Evolutionary conservation across 1,140 invertebrate genomes (phyloP), one percentile per base, ranked within the genome.

Genomic region (Venturia canescens): DNA sequence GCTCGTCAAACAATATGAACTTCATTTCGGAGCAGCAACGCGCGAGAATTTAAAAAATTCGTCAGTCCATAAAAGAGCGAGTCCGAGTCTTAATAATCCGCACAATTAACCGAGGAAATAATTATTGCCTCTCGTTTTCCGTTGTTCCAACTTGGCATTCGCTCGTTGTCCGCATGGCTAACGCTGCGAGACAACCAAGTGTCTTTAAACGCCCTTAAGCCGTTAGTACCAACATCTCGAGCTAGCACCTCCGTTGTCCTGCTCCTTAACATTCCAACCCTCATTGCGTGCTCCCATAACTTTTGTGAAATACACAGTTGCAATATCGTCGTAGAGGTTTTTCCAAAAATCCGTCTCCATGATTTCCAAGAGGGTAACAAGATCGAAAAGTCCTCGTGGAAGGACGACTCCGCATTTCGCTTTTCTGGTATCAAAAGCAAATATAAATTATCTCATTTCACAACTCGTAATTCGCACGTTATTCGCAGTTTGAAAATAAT

Each of bases 91-190:
- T 44, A 44, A 48, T 71, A 67, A 84, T 27, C 38, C 78, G 82
- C 79, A 82, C 82, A 89, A 88, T 89, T 88, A 89, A 87, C 86
- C 83, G 50, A 76, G 74, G 66, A 85, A 88, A 89, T 88, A 88
- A 89, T 88, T 89, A 84, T 87, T 84, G 75, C 44, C 69, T 78
- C 85, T 74, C 31, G 29, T 75, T 69, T 71, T 23, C 71, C 44
- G 57, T 31, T 78, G 16, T 38, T 69, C 18, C 50, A 38, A 26
- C 21, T 79, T 16, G 44, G 50, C 74, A 76, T 27, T 67, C n/a
- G n/a, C n/a, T 48, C 31, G 29, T 60, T 34, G 18, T 27, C 27
- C 31, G 34, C 53, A 7, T 1, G 18, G 57, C 6, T 60, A n/a
- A 44, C 31, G 27, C 27, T 44, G 18, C 23, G 16, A 34, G 67